Base-by-base conservation (phyloP, 1,140 invertebrate species). In the Aphelinus atriplicis region DNA sequence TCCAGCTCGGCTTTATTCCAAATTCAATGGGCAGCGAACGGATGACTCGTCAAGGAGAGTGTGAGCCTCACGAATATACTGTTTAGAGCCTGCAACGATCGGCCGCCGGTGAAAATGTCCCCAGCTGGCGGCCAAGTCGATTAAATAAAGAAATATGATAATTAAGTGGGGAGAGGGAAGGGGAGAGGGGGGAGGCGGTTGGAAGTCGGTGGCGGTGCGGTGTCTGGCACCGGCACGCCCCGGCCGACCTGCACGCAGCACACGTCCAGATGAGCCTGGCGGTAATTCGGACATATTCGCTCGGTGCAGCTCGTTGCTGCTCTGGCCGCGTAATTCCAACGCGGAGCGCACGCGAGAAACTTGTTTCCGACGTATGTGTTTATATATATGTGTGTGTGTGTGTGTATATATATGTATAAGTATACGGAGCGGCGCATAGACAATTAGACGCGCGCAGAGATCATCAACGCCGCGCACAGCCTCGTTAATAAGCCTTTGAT, bases 211-310 rank as follows among this genome's bases (percentile, higher is more conserved):
- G 60, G 57, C n/a, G 50, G 64, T 79, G 78, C 26, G 26, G 26
- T 26, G 26, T 26, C 26, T 75, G 79, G 80, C 82, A 86, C 85
- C 80, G 84, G 85, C 85, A 87, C 84, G 85, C 85, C 85, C 83
- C 79, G 83, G 66, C 47, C 65, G 51, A 26, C 26, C 26, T 26
- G 26, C 26, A 0, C 26, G 26, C 26, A 26, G 26, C 26, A 26
- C 26, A 26, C 26, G 26, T 26, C 26, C 26, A 26, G 26, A 26
- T 26, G 26, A 26, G 26, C 26, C 26, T 26, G 26, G 0, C 10
- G 48, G 82, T 87, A 86, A 85, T 87, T 85, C 83, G 81, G 82
- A 85, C 83, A 85, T 83, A 83, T 87, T 87, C 85, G 81, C 85
- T 82, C 80, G 84, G 79, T 81, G 81, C 85, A 82, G 80, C 77